Conservation (phyloP, 53 echinoderm and acorn worm species). For the Patiria pectinifera region DNA sequence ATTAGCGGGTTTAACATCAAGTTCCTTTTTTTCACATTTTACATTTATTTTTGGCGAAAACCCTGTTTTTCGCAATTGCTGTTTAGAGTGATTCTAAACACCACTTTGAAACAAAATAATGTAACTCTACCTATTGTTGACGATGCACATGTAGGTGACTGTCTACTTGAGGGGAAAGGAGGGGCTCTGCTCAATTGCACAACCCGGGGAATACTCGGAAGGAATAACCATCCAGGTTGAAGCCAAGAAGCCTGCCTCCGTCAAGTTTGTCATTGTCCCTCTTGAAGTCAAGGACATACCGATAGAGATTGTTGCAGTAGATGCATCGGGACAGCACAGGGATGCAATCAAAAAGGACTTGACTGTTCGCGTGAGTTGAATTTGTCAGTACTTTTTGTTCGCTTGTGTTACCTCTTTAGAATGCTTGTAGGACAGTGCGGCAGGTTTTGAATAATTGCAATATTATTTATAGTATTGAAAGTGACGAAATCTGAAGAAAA, state of each 20-base stretch:
- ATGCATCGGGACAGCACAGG: neutral
- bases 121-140: neutral
- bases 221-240: conserved; percentile 48
- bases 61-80: too few relatives aligned
- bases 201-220: conserved; percentile 42
- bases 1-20: too few relatives aligned
- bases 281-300: conserved; percentile 80
- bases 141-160: conserved; percentile 55
- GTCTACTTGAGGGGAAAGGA: conserved; percentile 70
- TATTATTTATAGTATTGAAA: too few relatives aligned
- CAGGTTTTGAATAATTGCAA: too few relatives aligned
- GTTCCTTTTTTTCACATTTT: too few relatives aligned
- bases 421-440: neutral
- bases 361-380: conserved; percentile 78
- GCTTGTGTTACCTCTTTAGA: neutral
- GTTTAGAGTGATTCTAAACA: too few relatives aligned
- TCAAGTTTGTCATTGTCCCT: conserved; percentile 86
- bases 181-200: conserved; percentile 80
- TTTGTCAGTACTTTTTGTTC: neutral
- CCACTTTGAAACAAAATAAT: too few relatives aligned
- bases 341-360: conserved; percentile 78
- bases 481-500: too few relatives aligned
- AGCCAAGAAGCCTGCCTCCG: conserved; percentile 65
- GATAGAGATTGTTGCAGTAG: conserved; percentile 65
- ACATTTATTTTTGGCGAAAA: too few relatives aligned